phyloP scores from a whole-genome alignment of 2,113 vertebrate species.

The Erythrocercus mccallii region DNA sequence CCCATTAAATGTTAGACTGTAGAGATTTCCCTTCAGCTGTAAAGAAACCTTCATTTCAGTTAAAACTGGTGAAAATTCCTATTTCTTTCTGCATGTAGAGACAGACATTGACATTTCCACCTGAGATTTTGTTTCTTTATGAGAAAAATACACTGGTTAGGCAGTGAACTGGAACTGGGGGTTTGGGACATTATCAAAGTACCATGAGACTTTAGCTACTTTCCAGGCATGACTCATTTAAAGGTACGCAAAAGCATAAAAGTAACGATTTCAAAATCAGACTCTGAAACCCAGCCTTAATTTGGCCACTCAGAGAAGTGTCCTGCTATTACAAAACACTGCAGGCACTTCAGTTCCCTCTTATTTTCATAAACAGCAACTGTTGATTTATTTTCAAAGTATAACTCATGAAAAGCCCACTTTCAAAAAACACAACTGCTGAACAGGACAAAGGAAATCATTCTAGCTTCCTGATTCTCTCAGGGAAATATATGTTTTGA shows the following conservation, averaged over 20 bases:
- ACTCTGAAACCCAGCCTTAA: neutral
- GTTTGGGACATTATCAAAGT: neutral
- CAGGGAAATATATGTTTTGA: neutral
- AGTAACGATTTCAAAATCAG: neutral
- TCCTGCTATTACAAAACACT: neutral
- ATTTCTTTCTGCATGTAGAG: neutral
- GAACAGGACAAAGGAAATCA: neutral
- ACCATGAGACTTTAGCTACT: neutral
- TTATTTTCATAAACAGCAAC: neutral
- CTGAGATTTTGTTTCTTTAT: neutral
- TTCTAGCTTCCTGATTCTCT: neutral
- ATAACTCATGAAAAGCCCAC: neutral
- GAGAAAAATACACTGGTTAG: neutral
- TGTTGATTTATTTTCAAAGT: neutral
- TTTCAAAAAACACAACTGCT: neutral
- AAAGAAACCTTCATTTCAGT: neutral
- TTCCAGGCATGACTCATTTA: neutral
- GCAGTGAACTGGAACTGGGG: neutral
- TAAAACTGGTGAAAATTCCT: neutral
- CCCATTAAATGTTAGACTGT: neutral
- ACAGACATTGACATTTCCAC: neutral
- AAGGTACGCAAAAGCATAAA: neutral
- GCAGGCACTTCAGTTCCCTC: neutral
- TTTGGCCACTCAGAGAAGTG: neutral
- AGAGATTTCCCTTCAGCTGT: neutral